phyloP scores from a whole-genome alignment of 2,113 vertebrate species.

The Rhinichthys klamathensis region DNA sequence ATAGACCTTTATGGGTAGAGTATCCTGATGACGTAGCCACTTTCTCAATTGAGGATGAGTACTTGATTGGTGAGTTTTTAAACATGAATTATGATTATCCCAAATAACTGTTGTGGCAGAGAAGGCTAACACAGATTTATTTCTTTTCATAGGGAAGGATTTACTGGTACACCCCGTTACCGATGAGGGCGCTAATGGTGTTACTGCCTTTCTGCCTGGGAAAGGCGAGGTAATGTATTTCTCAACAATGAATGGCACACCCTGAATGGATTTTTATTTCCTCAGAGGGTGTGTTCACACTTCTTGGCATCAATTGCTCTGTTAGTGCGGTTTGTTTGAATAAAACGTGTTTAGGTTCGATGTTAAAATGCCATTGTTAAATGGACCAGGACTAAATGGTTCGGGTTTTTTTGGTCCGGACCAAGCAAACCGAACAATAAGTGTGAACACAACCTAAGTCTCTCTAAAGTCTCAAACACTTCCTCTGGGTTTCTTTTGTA shows the following conservation, averaged over 20 bases:
- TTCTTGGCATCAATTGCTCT: too few species aligned
- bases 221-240: constrained; percentile 77
- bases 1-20: constrained; percentile 87
- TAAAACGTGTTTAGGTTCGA: too few species aligned
- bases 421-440: too few species aligned
- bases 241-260: background rate
- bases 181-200: constrained; percentile 81
- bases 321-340: too few species aligned
- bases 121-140: background rate
- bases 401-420: too few species aligned
- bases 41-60: constrained; percentile 86
- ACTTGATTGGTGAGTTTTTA: constrained; percentile 82
- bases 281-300: too few species aligned
- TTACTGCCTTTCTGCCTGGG: constrained; percentile 87
- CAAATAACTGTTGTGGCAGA: background rate
- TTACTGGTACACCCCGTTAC: constrained; percentile 88
- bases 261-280: constrained; percentile 40
- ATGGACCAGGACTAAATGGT: too few species aligned
- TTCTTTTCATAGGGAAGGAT: constrained; percentile 75
- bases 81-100: background rate
- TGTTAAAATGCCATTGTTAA: too few species aligned
- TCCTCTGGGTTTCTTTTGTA: constrained; percentile 54
- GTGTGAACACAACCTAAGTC: background rate
- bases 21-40: constrained; percentile 82
- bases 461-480: background rate